Evolutionary conservation across 2,888 invertebrate species (phyloP).

Genomic region (Philonicus albiceps): DNA sequence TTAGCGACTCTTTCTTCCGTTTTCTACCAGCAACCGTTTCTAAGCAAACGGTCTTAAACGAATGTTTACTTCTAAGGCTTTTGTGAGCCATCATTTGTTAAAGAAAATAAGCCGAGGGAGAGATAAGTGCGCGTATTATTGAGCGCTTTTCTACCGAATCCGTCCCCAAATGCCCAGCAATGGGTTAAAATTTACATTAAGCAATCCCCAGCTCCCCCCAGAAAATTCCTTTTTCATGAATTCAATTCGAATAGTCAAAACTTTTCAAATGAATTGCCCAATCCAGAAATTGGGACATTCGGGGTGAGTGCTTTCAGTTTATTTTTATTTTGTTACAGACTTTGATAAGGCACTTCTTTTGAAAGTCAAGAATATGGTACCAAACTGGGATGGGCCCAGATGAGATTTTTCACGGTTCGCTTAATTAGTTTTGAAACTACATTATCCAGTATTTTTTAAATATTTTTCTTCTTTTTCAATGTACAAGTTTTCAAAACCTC

Average conservation of each 20-base stretch:
- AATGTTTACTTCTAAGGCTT: neutral
- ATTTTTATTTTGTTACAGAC: neutral
- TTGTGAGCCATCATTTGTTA: neutral
- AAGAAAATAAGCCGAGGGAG: neutral
- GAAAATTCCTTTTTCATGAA: neutral
- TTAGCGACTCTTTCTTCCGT: neutral
- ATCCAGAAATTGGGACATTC: neutral
- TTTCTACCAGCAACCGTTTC: neutral
- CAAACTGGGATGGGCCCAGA: neutral
- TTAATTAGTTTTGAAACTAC: neutral
- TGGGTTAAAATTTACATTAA: neutral
- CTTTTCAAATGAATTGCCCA: neutral
- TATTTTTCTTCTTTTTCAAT: neutral
- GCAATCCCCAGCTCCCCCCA: neutral
- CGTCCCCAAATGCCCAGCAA: neutral
- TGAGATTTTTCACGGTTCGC: neutral
- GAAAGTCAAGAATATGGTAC: neutral
- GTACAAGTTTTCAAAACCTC: too few species aligned
- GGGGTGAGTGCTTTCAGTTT: neutral
- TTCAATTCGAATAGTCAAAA: neutral
- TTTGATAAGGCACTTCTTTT: neutral
- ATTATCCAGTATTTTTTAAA: neutral
- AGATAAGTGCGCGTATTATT: neutral
- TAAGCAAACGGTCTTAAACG: neutral
- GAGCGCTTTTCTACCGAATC: neutral